Conservation (phyloP, 2,113 vertebrate genomes). For the Tychaedon coryphoeus region DNA sequence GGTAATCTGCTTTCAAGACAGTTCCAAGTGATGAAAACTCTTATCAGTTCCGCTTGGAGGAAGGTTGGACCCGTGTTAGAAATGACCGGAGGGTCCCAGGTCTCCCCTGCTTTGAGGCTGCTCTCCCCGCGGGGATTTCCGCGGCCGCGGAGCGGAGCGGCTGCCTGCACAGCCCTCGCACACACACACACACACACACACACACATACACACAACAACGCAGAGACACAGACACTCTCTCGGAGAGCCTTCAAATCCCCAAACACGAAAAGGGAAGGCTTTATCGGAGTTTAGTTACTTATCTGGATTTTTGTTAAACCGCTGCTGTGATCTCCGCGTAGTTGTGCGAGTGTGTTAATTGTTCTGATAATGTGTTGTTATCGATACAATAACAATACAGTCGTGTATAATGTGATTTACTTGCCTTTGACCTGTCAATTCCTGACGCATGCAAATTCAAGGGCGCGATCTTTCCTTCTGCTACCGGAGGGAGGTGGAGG, state of each 20-base stretch:
- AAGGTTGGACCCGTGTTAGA: not conserved
- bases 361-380: slow-evolving; percentile 42
- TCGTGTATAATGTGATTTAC: slow-evolving; percentile 43
- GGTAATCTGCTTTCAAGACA: not conserved
- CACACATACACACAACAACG: not conserved
- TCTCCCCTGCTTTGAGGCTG: not conserved
- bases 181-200: too few relatives aligned
- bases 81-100: not conserved
- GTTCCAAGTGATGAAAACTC: not conserved
- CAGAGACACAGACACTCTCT: not conserved
- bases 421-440: slow-evolving; percentile 53
- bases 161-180: not conserved
- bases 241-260: not conserved
- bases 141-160: not conserved
- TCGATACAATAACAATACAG: slow-evolving; percentile 47
- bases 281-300: slow-evolving; percentile 42
- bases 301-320: slow-evolving; percentile 39
- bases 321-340: not conserved
- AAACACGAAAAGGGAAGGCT: not conserved
- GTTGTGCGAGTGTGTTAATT: slow-evolving; percentile 33
- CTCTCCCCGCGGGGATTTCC: not conserved
- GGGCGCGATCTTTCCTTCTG: slow-evolving; percentile 7
- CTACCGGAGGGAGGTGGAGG: not conserved
- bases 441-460: slow-evolving; percentile 27
- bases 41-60: not conserved